Evolutionary conservation across 2,113 vertebrate genomes (phyloP).

Genomic region (Pomatorhinus ruficollis): DNA sequence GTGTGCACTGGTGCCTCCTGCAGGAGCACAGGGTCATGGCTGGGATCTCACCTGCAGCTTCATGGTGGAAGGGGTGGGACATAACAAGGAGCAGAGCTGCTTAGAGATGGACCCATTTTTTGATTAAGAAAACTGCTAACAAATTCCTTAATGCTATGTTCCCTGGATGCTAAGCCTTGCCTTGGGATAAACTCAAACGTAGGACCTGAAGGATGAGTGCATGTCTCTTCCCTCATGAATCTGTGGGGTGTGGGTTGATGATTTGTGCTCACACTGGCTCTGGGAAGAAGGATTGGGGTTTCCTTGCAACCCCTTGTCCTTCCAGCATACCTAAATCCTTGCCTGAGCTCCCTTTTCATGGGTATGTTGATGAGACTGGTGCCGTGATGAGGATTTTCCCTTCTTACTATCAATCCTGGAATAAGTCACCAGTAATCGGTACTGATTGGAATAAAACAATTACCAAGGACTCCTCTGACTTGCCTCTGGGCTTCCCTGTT

Average conservation of each 20-base stretch:
- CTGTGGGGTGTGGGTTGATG: background rate
- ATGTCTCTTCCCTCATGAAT: background rate
- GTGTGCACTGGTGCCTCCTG: too few relatives aligned
- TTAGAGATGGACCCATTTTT: background rate
- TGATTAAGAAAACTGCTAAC: background rate
- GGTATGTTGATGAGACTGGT: background rate
- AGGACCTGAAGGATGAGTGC: background rate
- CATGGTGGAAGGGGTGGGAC: background rate
- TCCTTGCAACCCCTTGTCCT: background rate
- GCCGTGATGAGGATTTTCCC: rapidly evolving
- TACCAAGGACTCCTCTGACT: background rate
- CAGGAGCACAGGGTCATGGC: rapidly evolving
- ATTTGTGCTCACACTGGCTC: rapidly evolving
- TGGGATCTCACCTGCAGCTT: background rate
- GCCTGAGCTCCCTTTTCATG: background rate
- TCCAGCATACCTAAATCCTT: background rate
- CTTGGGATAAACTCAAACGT: background rate
- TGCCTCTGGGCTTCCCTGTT: background rate
- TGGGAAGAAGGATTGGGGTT: background rate
- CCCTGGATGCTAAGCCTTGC: background rate
- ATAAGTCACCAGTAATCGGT: background rate
- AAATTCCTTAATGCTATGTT: background rate
- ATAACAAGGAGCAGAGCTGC: background rate
- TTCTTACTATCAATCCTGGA: background rate
- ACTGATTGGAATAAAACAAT: background rate